phyloP scores from a whole-genome alignment of 2,888 invertebrate genomes.

The Hydropsyche betteni region DNA sequence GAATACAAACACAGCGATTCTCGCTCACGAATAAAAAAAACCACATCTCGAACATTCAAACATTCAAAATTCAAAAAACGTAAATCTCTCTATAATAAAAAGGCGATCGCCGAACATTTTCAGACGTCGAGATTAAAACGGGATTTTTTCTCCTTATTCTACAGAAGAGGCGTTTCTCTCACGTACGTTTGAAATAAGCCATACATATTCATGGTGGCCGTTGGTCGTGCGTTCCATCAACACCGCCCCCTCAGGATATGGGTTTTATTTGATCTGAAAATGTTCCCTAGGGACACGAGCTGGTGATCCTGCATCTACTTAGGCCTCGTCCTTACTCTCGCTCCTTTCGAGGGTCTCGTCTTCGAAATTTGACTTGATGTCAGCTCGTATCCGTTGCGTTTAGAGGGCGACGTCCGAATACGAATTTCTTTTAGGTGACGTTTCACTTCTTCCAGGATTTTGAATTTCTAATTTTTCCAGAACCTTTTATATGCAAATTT shows the following conservation, averaged over 20 bases:
- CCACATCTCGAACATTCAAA: no score
- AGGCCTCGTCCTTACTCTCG: neutral
- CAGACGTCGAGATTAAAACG: no score
- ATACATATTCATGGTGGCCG: constrained; percentile 31
- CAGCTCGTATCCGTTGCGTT: constrained; percentile 25
- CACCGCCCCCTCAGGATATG: constrained; percentile 15
- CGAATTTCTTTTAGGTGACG: constrained; percentile 7
- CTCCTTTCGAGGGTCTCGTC: neutral
- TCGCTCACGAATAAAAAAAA: no score
- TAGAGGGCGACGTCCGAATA: neutral
- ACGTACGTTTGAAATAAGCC: constrained; percentile 12
- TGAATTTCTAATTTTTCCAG: no score
- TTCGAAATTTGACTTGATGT: constrained; percentile 28
- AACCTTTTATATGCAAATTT: no score
- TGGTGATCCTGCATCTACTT: constrained; percentile 28
- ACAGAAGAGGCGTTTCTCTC: no score
- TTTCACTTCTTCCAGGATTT: no score
- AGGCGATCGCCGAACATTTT: no score
- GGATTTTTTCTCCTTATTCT: no score
- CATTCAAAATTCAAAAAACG: no score
- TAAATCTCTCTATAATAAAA: no score
- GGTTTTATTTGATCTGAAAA: constrained; percentile 30
- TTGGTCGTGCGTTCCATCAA: constrained; percentile 31
- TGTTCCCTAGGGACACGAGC: constrained; percentile 7
- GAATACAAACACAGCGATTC: no score